Base-by-base conservation (phyloP, 2,888 invertebrate genomes). In the Dolomedes plantarius region DNA sequence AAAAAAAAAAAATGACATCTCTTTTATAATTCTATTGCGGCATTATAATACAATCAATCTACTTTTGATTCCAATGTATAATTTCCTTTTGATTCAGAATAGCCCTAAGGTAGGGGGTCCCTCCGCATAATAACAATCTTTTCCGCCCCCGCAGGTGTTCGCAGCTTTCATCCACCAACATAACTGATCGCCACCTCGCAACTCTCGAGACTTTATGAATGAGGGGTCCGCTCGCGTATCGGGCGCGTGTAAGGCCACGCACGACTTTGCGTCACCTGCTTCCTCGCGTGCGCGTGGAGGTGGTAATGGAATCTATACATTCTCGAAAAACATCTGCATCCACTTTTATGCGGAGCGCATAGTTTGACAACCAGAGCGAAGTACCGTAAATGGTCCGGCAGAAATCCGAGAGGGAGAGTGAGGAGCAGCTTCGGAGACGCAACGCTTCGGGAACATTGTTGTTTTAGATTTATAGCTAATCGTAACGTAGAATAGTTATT, bases 261-360 rank as follows among this genome's bases (percentile, higher is more conserved):
- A 67, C 56, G 56, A 56, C 23, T 78, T 71, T 72, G 36, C 36
- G 46, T 62, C 83, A 85, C 83, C 83, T 85, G 83, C 77, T 77
- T 85, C 77, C 83, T 73, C 73, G 68, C 77, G 72, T 62, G 83
- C 31, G 83, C 39, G 73, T 56, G 83, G 76, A 50, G 83, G 83
- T 62, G 72, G 71, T 67, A 77, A 77, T 62, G 72, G 71, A 76
- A 67, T 74, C 56, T 23, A 56, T 73, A 41, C 39, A 19, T n/a
- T 67, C 19, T 67, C 31, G 62, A 36, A 69, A 76, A 85, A 85
- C 83, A 85, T 85, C 83, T 85, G 83, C 83, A 65, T 69, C 62
- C 46, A 31, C 46, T 79, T 65, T 9, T 46, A 46, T 46, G 46
- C 16, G 6, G 36, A n/a, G 46, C 3, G 23, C 56, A 56, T 56